Percentiles rank a stretch among this genome's conserved stretches.
Conservation (phyloP, 2,888 invertebrate genomes). For the Cryptus viduatorius region DNA sequence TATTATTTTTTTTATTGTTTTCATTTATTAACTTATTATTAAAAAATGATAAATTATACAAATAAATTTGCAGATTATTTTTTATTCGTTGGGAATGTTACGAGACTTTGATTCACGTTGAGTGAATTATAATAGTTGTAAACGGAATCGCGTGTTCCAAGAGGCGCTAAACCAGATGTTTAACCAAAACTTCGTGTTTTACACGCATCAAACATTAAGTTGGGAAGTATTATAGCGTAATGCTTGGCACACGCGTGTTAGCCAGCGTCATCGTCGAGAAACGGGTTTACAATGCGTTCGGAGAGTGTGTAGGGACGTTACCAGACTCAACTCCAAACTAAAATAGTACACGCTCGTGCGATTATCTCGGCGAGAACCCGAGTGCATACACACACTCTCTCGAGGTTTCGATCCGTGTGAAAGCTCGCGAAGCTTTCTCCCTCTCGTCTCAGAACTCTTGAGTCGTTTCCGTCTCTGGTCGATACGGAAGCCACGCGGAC, state of each 20-base stretch:
- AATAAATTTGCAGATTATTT: neutral
- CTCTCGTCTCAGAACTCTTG: constrained; percentile 13
- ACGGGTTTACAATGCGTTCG: constrained; percentile 26
- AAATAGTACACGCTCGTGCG: constrained; percentile 48
- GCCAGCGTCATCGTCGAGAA: constrained; percentile 24
- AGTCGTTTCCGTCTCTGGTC: constrained; percentile 21
- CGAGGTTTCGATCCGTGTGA: neutral
- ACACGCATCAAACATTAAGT: constrained; percentile 54
- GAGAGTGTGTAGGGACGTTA: constrained; percentile 15
- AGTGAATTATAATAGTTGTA: constrained; percentile 33
- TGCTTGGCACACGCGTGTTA: constrained; percentile 32
- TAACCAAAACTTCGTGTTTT: constrained; percentile 52
- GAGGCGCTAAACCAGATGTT: constrained; percentile 46
- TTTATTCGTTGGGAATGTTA: neutral
- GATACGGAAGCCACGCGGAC: constrained; percentile 9
- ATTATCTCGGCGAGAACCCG: constrained; percentile 45
- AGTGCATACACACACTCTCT: constrained; percentile 16
- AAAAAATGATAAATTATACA: neutral
- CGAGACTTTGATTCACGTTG: neutral
- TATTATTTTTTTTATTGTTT: neutral
- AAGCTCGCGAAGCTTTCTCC: neutral
- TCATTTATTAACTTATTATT: too few species aligned
- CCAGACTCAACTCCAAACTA: constrained; percentile 45
- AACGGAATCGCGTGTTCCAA: constrained; percentile 37
- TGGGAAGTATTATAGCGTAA: constrained; percentile 43